A percentile compares a stretch with the other conserved stretches of the same genome.
Evolutionary conservation across 2,888 invertebrate genomes (phyloP).

Genomic region (Petrophora chlorosata): DNA sequence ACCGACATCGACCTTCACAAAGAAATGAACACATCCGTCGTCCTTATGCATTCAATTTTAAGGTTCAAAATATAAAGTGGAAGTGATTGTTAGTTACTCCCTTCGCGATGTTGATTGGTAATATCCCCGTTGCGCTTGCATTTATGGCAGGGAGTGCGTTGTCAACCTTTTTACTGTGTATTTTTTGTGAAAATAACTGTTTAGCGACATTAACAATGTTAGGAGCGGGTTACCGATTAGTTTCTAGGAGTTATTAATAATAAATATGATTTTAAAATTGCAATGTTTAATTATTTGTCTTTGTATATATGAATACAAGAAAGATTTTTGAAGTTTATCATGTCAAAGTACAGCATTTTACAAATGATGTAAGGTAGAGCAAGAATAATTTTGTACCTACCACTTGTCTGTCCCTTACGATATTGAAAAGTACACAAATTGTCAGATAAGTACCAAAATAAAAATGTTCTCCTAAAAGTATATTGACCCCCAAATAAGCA

Average conservation of each 20-base stretch:
- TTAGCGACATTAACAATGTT: conserved; percentile 47
- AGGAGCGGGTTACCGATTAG: conserved; percentile 27
- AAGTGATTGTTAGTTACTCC: conserved; percentile 36
- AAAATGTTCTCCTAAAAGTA: background rate
- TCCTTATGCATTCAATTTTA: conserved; percentile 43
- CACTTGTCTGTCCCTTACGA: too few species aligned
- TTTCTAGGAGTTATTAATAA: conserved; percentile 4
- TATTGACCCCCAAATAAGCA: conserved; percentile 6
- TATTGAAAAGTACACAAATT: too few species aligned
- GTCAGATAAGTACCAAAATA: background rate
- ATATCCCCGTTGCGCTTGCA: conserved; percentile 81
- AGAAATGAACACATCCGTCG: conserved; percentile 67
- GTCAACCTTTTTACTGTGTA: conserved; percentile 74
- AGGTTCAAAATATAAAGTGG: conserved; percentile 42
- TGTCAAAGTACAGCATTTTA: too few species aligned
- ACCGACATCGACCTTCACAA: conserved; percentile 77
- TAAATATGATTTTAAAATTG: conserved; percentile 1
- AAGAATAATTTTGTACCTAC: too few species aligned
- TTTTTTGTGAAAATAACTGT: conserved; percentile 63
- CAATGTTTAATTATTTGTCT: too few species aligned
- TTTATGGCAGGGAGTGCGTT: conserved; percentile 75
- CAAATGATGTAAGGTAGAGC: too few species aligned
- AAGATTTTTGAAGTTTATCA: too few species aligned
- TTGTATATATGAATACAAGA: too few species aligned
- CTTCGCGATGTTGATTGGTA: conserved; percentile 46